Base-by-base conservation (phyloP, 1,140 invertebrate genomes). In the Wiebesia pumilae region DNA sequence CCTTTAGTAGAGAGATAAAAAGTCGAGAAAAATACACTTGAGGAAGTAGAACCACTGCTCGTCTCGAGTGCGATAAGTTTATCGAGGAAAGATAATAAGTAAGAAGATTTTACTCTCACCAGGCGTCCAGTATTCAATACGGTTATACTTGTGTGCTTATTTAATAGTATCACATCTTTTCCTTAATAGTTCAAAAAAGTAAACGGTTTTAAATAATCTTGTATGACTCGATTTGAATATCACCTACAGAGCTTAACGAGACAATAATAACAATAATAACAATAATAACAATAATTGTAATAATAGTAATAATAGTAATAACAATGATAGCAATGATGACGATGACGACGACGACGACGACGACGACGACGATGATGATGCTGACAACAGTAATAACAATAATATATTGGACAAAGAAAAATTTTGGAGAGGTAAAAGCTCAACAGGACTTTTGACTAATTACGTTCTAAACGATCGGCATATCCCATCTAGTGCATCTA, bases 1-100 rank as follows among this genome's bases (percentile, higher is more conserved):
- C 54, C 58, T 84, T 79, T 67, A 40, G 6, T 81, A 47, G 62
- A 80, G 62, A 73, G 24, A 40, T 40, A 69, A 21, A 51, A n/a
- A 40, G n/a, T 43, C 33, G 88, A 88, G 86, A 88, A 90, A 89
- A 88, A 90, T 86, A 69, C 89, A 87, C 88, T 84, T 78, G 51
- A 78, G 33, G 27, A 47, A 84, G 81, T 83, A 33, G 67, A 83
- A 40, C 9, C 35, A 38, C 62, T 19, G 51, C 19, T 71, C 65
- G 54, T 6, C 62, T 84, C 58, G 75, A 84, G 83, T 67, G 75
- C 75, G 83, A 79, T 43, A 84, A 84, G 62, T 84, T 84, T 84
- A 84, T 84, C 75, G 83, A 79, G 62, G 33, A 84, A 84, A 78
- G 82, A 43, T 73, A 65, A 78, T 84, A 79, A 78, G 83, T 75